Base-by-base conservation (phyloP, 2,797 vertebrate genomes). In the Anguilla obscura region DNA sequence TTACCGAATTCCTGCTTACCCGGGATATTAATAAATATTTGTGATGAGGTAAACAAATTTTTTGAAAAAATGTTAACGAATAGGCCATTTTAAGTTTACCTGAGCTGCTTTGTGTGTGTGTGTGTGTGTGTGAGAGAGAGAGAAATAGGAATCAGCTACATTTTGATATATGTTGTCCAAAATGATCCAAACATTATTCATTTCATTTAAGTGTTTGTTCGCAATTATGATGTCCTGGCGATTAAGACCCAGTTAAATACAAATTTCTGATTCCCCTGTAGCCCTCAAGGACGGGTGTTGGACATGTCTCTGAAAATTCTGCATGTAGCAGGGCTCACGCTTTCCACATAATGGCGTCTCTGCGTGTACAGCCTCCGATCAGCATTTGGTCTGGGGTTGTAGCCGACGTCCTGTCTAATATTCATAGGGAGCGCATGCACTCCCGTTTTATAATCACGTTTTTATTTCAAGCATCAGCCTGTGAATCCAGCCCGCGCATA, bases 401-500 rank as follows among this genome's bases (percentile, higher is more conserved):
- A 40, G 36, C 36, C 36, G 36, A n/a, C 50, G 18, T 24, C 79
- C 9, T n/a, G 18, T 2, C 8, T 82, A n/a, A 50, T 82, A 82
- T 82, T 82, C 21, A 82, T 82, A n/a, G 40, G 10, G 40, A 24
- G 40, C 79, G 79, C n/a, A 8, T 3, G 79, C 40, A 3, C 79
- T 24, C 6, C 79, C 50, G 79, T n/a, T 76, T 40, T 33, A 40
- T 76, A 40, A 76, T 48, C 18, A n/a, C 45, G 3, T 82, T 82
- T 82, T 82, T 80, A 82, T 82, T 82, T 82, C 40, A n/a, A 79
- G 30, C 79, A 24, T 24, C 79, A 50, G 79, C 79, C 71, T 33
- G 27, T 76, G 71, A 76, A 36, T 76, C 71, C 71, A 10, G 14
- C 33, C 1, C 14, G 30, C 2, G 1, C 12, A 0, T 16, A 5